phyloP scores from a whole-genome alignment of 2,113 vertebrate species.

The Thunnus maccoyii region DNA sequence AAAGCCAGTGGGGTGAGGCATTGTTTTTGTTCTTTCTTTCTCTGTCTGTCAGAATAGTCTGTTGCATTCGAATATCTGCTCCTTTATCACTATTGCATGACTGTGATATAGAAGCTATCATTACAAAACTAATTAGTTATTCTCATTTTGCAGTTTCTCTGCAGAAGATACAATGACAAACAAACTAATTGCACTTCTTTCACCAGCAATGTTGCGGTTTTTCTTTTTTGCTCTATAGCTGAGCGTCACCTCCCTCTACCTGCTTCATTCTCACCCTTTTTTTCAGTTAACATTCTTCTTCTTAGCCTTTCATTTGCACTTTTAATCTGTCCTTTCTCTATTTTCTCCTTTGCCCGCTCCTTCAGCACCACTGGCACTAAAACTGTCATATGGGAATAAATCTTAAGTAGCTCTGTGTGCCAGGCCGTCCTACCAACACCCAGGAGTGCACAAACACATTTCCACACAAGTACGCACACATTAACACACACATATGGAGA shows the following conservation, averaged over 20 bases:
- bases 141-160: slow-evolving; percentile 11
- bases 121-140: slow-evolving; percentile 19
- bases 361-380: neutral
- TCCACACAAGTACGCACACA: neutral
- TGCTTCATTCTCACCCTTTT: neutral
- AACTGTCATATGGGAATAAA: slow-evolving; percentile 26
- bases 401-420: slow-evolving; percentile 26
- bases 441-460: neutral
- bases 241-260: neutral
- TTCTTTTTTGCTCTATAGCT: neutral
- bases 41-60: neutral
- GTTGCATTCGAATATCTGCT: slow-evolving; percentile 1
- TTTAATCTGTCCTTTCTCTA: neutral
- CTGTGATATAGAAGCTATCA: slow-evolving; percentile 8
- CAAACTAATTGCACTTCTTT: neutral
- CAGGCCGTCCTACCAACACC: slow-evolving; percentile 9
- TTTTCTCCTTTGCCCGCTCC: neutral
- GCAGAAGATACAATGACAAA: neutral
- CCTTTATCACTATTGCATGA: slow-evolving; percentile 5
- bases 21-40: neutral
- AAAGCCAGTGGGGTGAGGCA: slow-evolving; percentile 5
- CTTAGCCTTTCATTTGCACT: neutral
- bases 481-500: neutral
- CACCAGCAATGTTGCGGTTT: too few species aligned
- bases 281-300: neutral